Evolutionary conservation across 2,888 invertebrate species (phyloP).

Genomic region (Torymus tubicola): DNA sequence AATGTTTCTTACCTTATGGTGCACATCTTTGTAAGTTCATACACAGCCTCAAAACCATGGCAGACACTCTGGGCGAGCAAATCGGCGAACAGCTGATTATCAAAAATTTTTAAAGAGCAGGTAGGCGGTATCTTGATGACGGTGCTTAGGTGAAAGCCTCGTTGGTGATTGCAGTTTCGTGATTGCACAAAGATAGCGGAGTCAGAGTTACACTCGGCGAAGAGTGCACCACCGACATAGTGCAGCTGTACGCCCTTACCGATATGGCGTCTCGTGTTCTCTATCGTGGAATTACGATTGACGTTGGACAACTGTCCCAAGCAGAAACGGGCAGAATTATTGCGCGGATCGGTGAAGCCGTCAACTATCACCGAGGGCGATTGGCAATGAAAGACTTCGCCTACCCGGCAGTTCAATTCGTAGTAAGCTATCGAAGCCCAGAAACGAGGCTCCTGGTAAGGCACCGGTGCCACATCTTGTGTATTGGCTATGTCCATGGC

Average conservation of each 20-base stretch:
- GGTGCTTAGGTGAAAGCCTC: conserved; percentile 98
- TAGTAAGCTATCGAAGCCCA: conserved; percentile 99
- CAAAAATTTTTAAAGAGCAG: conserved; percentile 98
- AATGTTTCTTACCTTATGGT: conserved; percentile 83
- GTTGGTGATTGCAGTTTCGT: conserved; percentile 98
- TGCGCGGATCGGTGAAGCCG: conserved; percentile 98
- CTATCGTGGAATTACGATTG: conserved; percentile 99
- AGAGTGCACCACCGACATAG: conserved; percentile 98
- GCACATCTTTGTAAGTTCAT: conserved; percentile 99
- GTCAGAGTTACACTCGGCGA: conserved; percentile 97
- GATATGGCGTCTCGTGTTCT: conserved; percentile 98
- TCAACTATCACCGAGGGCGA: conserved; percentile 96
- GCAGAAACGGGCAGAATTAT: conserved; percentile 97
- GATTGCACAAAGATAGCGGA: conserved; percentile 99
- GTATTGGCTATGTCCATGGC: conserved; percentile 78
- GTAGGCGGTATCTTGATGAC: conserved; percentile 99
- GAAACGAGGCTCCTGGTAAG: conserved; percentile 94
- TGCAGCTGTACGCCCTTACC: conserved; percentile 97
- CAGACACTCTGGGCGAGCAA: conserved; percentile 95
- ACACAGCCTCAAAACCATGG: conserved; percentile 99
- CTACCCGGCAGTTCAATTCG: conserved; percentile 97
- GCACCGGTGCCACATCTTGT: conserved; percentile 90
- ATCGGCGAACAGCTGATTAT: conserved; percentile 97
- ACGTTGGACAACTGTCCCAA: conserved; percentile 98
- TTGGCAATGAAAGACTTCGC: conserved; percentile 96